Conservation (phyloP, 1,140 invertebrate species). For the Heliconius hewitsoni region DNA sequence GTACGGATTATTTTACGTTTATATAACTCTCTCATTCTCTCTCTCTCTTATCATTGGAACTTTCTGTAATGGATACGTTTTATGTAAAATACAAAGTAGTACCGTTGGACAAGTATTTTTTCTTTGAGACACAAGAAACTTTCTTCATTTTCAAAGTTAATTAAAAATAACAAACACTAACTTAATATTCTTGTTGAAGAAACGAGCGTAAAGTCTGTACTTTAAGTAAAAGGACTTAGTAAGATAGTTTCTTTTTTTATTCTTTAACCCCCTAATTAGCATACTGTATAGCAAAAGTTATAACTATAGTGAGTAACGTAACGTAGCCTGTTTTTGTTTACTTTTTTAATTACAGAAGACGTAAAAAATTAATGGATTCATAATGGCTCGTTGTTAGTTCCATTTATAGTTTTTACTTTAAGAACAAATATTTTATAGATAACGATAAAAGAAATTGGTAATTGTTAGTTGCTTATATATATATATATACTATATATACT, state of each 20-base stretch:
- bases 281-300: background rate
- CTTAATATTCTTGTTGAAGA: slow-evolving; percentile 5
- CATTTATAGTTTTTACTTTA: too few relatives aligned
- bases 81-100: background rate
- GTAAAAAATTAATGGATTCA: too few relatives aligned
- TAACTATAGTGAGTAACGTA: too few relatives aligned
- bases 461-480: too few relatives aligned
- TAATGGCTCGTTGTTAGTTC: too few relatives aligned
- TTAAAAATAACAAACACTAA: slow-evolving; percentile 17
- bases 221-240: slow-evolving; percentile 5
- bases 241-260: background rate
- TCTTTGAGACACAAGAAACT: slow-evolving; percentile 13
- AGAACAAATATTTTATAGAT: too few relatives aligned
- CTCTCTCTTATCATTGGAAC: background rate
- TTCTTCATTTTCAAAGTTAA: slow-evolving; percentile 16
- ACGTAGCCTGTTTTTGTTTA: too few relatives aligned
- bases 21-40: too few relatives aligned
- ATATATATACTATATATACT: background rate
- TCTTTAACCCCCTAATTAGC: background rate
- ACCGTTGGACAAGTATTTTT: slow-evolving; percentile 5
- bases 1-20: too few relatives aligned
- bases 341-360: too few relatives aligned
- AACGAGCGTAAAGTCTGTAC: background rate
- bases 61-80: slow-evolving; percentile 2
- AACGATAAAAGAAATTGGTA: too few relatives aligned